Base-by-base conservation (phyloP, 2,797 vertebrate genomes). In the Xyrichtys novacula region DNA sequence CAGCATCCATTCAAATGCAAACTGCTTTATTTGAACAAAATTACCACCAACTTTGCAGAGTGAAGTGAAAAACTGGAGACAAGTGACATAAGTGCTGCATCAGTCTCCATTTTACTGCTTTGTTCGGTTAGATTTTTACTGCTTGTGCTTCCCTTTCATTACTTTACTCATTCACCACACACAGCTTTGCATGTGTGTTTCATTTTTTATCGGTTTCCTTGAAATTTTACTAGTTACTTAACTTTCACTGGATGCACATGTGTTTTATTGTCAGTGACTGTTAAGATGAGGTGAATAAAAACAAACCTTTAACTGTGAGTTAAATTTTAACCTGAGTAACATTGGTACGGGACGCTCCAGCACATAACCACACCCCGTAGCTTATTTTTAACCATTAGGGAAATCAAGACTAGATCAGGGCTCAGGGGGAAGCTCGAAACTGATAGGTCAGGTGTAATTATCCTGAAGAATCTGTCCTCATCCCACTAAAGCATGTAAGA, bases 371-470 rank as follows among this genome's bases (percentile, higher is more conserved):
- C 38, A 47, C 36, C 62, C 2, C 0, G 26, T 20, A 65, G 20
- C 6, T 29, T 28, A 26, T 56, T 55, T 59, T 40, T 23, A 43
- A 20, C 42, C 39, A 19, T 0, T 1, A 10, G 26, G 31, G 20
- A 48, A 53, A 34, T 15, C 8, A 20, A 61, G 52, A 55, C 23
- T 16, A 17, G 28, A 31, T 58, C 3, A 2, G 46, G 7, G 4
- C 19, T 53, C 23, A 12, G 19, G 20, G 20, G 9, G 47, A 32
- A 60, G 29, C 40, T 63, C 69, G 23, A 65, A 60, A 67, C 39
- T 61, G 75, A 85, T 83, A 67, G 71, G 50, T 61, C 26, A 36
- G 20, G 44, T 62, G 72, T 81, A 78, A 78, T 81, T 76, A 77
- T 63, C 49, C 49, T 25, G 28, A 64, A 65, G 57, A 71, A 59